Conservation (phyloP, 2,113 vertebrate species). For the Tachysurus vachellii region DNA sequence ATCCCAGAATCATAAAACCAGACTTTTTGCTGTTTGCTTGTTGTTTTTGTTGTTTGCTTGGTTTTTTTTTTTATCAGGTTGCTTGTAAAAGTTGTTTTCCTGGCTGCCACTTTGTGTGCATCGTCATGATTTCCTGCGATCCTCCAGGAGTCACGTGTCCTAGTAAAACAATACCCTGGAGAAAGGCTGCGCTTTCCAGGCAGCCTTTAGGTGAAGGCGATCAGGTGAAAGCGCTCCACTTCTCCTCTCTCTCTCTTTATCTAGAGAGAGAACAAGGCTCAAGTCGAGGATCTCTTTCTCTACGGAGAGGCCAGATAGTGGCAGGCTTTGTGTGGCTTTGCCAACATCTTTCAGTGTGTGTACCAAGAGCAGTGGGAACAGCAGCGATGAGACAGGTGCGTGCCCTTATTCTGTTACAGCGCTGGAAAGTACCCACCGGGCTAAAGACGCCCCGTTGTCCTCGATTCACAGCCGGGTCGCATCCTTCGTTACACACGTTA, state of each 20-base stretch:
- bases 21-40: too few relatives aligned
- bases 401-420: conserved; percentile 40
- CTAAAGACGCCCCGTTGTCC: not conserved
- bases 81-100: not conserved
- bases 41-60: not conserved
- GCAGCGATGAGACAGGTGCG: conserved; percentile 7
- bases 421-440: conserved; percentile 32
- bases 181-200: not conserved
- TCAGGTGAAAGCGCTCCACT: not conserved
- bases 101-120: not conserved
- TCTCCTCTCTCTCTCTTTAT: conserved; percentile 6
- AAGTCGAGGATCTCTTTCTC: not conserved
- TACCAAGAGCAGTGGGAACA: conserved; percentile 20
- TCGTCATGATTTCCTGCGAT: not conserved
- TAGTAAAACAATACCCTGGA: not conserved
- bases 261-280: not conserved
- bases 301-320: not conserved
- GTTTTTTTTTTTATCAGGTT: not conserved
- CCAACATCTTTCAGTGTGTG: conserved; percentile 37
- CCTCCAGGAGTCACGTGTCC: not conserved
- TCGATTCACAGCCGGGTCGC: not conserved
- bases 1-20: not conserved
- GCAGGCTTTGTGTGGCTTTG: conserved; percentile 40
- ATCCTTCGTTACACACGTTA: conserved; percentile 5
- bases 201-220: not conserved